Base-by-base conservation (phyloP, 2,888 invertebrate genomes). In the Maniola hyperantus region DNA sequence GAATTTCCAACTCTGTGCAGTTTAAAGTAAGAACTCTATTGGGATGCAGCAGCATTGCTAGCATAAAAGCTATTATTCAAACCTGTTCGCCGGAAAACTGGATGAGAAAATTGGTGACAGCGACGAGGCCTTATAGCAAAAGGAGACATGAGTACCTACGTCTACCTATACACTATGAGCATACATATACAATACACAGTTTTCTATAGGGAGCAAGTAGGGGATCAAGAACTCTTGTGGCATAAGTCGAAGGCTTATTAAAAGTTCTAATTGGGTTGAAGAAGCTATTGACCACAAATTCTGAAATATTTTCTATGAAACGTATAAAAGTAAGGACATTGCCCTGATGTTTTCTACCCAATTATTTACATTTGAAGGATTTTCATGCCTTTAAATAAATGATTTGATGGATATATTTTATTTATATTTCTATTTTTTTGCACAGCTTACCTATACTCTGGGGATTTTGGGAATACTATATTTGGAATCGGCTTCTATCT, bases 41-140 rank as follows among this genome's bases (percentile, higher is more conserved):
- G 0, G 20, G 39, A 57, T 57, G 42, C 10, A 15, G 7, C 20
- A 5, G 8, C 13, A 42, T 42, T 13, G 10, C n/a, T 11, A 42
- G 51, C 15, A 64, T 18, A 50, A 55, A 50, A 59, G 46, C 54
- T 33, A 61, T 60, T 65, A 61, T 61, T 60, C 60, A 65, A 42
- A 61, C 18, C 59, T 34, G 53, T 53, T 59, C 48, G 53, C 39
- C n/a, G 57, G 53, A 65, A 58, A 59, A 51, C 34, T 60, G 44
- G 48, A 46, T 18, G 20, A 36, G 51, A 44, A 65, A 65, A 65
- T 61, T 54, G 54, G 58, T 58, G 61, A 58, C 61, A 46, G 65
- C 33, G 57, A 64, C 33, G 42, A 61, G 34, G 51, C 61, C 11
- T 5, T 11, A 50, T 50, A 20, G 4, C 0, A 18, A 18, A 6